Evolutionary conservation across 2,113 vertebrate genomes (phyloP), one percentile per base, ranked within the genome.

Genomic region (Phylloscopus trochilus): DNA sequence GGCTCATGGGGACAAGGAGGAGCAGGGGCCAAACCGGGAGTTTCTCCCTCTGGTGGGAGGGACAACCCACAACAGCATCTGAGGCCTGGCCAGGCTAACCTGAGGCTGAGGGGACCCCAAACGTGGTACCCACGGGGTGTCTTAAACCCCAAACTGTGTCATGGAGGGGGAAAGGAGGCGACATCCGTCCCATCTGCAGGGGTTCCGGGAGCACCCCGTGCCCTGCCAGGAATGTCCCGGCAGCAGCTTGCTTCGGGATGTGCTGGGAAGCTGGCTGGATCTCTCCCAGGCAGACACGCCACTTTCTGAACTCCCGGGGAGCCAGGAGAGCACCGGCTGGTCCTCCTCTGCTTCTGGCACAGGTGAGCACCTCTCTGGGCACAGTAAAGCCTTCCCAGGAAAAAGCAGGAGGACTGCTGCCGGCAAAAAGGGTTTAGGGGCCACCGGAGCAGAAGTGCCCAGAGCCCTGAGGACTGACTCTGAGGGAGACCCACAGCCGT

Each of bases 201-300:
- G 28, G 19, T 11, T 4, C 9, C 26, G 35, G 53, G 37, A 1
- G 5, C 41, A 20, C 9, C 15, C 23, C 2, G 0, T 23, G n/a
- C 8, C 41, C 47, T 51, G 27, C 24, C 8, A 7, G 77, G 31
- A 24, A 13, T 4, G 4, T 58, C 74, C 69, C 47, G 46, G 59
- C 30, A 21, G 5, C 3, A 4, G 23, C 37, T 81, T 27, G 23
- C 23, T 58, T 44, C 31, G 4, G 51, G 51, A 49, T 1, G 2
- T 0, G 7, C 8, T 16, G n/a, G 27, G 69, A 62, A 69, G 55
- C 9, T 4, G 20, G 3, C 37, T 47, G 7, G 27, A 11, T 31
- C 15, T 24, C 27, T 41, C 14, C 14, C 3, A 3, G 41, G 31
- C 43, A 39, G 56, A 37, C 6, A 2, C 9, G 7, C 0, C 15